Evolutionary conservation across 2,888 invertebrate species (phyloP), one percentile per base, ranked within the genome.

Genomic region (Erebia epiphron): DNA sequence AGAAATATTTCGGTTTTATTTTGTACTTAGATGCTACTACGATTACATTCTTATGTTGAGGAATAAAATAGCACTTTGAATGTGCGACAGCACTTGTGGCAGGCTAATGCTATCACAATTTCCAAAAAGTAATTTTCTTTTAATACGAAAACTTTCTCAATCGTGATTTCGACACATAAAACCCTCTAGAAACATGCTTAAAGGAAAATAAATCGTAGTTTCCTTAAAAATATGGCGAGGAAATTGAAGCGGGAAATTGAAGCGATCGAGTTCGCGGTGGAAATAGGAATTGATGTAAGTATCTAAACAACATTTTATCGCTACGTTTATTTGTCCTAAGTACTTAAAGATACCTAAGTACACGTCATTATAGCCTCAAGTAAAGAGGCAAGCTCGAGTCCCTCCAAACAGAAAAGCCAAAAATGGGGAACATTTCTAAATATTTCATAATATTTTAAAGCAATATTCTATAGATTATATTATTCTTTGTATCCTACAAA

Each of bases 181-280:
- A 41, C 21, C 52, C 52, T 49, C 52, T 49, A 14, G 35, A 57
- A 62, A 66, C 35, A 61, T 57, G 58, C 52, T 71, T 62, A 61
- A 62, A 69, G 62, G 62, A 26, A 69, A 72, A 71, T 71, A 71
- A 71, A 69, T 69, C 50, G 60, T 4, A 54, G 61, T 61, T 21
- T 62, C 65, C 65, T 71, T 68, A 66, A 67, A 76, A 74, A 73
- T 70, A 75, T 69, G 61, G 67, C 63, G 61, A 71, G 76, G 74
- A 77, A 77, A 77, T 78, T 73, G 69, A 70, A 72, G 67, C 68
- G 73, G 78, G 78, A 79, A 78, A 79, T 79, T 76, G 77, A 14
- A 76, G 71, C 72, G 72, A 70, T 61, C 56, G 62, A 52, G 62
- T 74, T 73, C 67, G 68, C 74, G 26, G 69, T 75, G 78, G 80